Base-by-base conservation (phyloP, 2,797 vertebrate species). In the Anguilla anguilla region DNA sequence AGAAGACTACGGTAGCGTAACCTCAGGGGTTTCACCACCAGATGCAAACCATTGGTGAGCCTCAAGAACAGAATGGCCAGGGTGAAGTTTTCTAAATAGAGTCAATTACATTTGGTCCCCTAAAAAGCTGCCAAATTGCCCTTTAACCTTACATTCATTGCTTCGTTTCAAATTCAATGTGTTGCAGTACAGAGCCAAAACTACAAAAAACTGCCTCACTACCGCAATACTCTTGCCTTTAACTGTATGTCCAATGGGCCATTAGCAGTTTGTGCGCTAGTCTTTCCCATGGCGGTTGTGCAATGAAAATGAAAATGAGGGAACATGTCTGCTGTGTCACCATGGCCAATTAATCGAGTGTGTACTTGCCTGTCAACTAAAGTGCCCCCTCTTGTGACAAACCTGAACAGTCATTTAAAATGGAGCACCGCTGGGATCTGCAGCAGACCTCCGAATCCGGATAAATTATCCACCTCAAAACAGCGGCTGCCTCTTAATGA, bases 381-480 rank as follows among this genome's bases (percentile, higher is more conserved):
- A 51, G 19, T 51, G 43, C 43, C 79, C 79, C 46, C 25, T 31
- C 46, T 25, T 25, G 79, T 49, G 79, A 51, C 22, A 81, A 51
- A 82, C 46, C 79, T 31, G 28, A 51, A 7, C 17, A 31, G 79
- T 46, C 46, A 49, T 19, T 82, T 82, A 82, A 82, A 82, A 51
- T 46, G 19, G 43, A 82, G 46, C 43, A 49, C 43, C 46, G 6
- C 43, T 51, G 43, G 22, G 79, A 43, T 49, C 79, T 82, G 46
- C 79, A 6, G 79, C 79, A 82, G 6, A 82, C 79, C 79, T 67
- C 46, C n/a, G 46, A 49, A 82, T 51, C 43, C 22, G 49, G 79
- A 82, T 82, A 51, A 82, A 82, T 82, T 82, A 82, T 82, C 79
- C 46, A 51, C 19, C 79, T 82, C 79, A 82, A 25, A 82, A 46